phyloP scores from a whole-genome alignment of 2,797 vertebrate species.

The Dicrostonyx torquatus region DNA sequence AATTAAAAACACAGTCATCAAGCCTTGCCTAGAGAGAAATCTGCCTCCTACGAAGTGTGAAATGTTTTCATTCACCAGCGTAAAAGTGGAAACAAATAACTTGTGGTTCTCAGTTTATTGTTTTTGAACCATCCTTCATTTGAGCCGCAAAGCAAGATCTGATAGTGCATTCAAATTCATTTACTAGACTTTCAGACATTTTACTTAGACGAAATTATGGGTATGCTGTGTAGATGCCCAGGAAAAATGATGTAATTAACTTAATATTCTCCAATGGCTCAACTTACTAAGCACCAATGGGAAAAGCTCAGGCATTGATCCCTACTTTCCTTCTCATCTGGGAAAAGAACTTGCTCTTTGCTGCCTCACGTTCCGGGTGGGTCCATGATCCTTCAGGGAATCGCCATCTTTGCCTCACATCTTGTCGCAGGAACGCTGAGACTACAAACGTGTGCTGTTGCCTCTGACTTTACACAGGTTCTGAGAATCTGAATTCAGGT shows the following conservation, averaged over 20 bases:
- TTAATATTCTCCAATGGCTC: background rate
- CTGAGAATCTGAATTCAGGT: background rate
- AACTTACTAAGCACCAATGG: background rate
- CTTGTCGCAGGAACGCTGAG: background rate
- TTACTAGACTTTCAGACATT: background rate
- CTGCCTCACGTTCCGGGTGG: background rate
- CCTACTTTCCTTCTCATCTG: background rate
- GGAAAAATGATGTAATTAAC: background rate
- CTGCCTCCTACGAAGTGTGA: background rate
- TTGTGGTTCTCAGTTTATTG: conserved; percentile 3
- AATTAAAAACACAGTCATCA: background rate
- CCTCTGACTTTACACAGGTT: background rate
- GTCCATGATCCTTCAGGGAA: no score
- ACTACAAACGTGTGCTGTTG: no score
- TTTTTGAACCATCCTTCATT: conserved; percentile 55
- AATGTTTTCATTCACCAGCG: background rate
- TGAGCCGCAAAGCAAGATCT: conserved; percentile 34
- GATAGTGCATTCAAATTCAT: background rate
- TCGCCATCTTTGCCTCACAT: background rate
- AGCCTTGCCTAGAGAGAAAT: background rate
- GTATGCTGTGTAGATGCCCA: background rate
- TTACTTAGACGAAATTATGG: conserved; percentile 19
- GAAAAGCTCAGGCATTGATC: background rate
- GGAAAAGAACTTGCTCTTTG: background rate
- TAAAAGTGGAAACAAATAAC: conserved; percentile 40